phyloP scores from a whole-genome alignment of 2,888 invertebrate genomes.

The Zaprionus bogoriensis region DNA sequence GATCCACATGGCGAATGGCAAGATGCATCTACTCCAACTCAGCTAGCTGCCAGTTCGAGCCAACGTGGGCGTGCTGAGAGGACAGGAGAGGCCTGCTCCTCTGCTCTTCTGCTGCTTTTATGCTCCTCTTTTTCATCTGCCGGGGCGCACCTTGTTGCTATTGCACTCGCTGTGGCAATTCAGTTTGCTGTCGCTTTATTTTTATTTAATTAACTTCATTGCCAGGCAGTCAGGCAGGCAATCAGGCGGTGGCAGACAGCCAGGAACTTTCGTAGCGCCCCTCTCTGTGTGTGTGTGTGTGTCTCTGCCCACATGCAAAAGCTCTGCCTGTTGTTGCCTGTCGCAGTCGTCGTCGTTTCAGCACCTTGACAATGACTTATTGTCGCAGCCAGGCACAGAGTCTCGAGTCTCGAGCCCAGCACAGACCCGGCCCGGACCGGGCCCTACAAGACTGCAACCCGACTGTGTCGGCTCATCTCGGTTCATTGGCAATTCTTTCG shows the following conservation, averaged over 20 bases:
- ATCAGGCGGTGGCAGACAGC: conserved; percentile 1
- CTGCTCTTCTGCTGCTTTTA: neutral
- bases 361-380: conserved; percentile 76
- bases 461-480: conserved; percentile 26
- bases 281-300: too few relatives aligned
- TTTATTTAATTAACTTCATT: conserved; percentile 76
- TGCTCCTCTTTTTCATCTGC: neutral
- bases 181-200: conserved; percentile 69
- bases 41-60: conserved; percentile 40
- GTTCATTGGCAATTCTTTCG: conserved; percentile 67
- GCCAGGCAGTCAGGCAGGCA: conserved; percentile 41
- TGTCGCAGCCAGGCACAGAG: conserved; percentile 48
- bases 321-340: conserved; percentile 48
- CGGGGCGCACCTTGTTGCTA: conserved; percentile 21
- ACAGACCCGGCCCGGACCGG: neutral
- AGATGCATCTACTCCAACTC: conserved; percentile 43
- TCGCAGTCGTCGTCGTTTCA: conserved; percentile 56
- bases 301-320: neutral
- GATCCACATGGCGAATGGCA: conserved; percentile 64
- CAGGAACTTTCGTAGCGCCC: neutral
- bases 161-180: conserved; percentile 53
- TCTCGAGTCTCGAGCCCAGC: too few relatives aligned
- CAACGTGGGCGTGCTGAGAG: conserved; percentile 51
- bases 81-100: neutral
- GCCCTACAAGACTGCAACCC: neutral